phyloP scores from a whole-genome alignment of 2,113 vertebrate genomes.

The Sialia sialis region DNA sequence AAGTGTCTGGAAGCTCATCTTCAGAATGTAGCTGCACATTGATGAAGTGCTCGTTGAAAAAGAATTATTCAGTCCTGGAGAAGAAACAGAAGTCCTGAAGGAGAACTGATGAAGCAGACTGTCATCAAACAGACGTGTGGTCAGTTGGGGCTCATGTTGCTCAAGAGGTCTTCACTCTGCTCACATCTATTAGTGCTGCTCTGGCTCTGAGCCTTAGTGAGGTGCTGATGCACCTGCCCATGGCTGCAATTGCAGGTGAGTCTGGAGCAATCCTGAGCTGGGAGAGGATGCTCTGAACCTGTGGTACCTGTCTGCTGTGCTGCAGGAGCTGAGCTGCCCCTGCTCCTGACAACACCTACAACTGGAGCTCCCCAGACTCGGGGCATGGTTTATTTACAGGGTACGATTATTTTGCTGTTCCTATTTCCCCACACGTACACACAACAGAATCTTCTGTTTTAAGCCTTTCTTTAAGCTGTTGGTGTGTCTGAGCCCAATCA shows the following conservation, averaged over 20 bases:
- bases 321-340: background rate
- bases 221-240: background rate
- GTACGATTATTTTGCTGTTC: background rate
- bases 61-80: background rate
- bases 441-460: accelerated
- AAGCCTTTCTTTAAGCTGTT: background rate
- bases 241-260: background rate
- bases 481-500: background rate
- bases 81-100: background rate
- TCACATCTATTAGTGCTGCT: accelerated
- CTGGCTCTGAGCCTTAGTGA: background rate
- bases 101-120: background rate
- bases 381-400: background rate
- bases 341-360: background rate
- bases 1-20: background rate
- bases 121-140: background rate
- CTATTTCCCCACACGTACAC: background rate
- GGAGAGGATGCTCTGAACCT: background rate
- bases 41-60: background rate
- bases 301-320: background rate
- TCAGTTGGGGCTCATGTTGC: background rate
- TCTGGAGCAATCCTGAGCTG: background rate
- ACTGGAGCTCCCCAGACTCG: background rate
- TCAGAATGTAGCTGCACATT: background rate
- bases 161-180: background rate